A percentile compares a stretch with the other conserved stretches of the same genome.
phyloP scores from a whole-genome alignment of 2,888 invertebrate species.

The Tenthredo amoena region DNA sequence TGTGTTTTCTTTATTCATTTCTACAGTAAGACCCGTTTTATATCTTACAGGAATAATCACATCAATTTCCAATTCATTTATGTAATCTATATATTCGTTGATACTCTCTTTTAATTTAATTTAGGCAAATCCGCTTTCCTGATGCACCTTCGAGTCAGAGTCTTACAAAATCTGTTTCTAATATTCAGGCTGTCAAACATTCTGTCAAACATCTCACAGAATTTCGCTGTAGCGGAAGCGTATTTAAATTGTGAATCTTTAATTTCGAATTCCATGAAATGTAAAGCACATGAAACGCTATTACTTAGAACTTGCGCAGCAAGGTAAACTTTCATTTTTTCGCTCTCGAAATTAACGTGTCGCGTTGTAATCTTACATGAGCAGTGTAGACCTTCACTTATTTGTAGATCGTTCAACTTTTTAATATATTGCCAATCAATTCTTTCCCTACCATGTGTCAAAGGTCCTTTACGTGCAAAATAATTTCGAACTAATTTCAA shows the following conservation, averaged over 20 bases:
- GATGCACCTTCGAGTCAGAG: slow-evolving; percentile 16
- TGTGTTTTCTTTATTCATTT: too few relatives aligned
- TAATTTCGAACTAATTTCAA: slow-evolving; percentile 4
- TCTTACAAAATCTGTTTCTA: slow-evolving; percentile 47
- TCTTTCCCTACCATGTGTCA: slow-evolving; percentile 48
- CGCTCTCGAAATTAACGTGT: slow-evolving; percentile 51
- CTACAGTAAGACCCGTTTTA: not conserved
- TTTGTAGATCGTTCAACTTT: slow-evolving; percentile 49
- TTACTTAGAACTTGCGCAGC: slow-evolving; percentile 51
- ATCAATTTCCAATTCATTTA: not conserved
- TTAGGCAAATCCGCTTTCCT: slow-evolving; percentile 35
- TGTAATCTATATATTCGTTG: slow-evolving; percentile 35
- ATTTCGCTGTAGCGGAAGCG: slow-evolving; percentile 41
- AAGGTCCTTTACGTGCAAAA: slow-evolving; percentile 35
- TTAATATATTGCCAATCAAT: slow-evolving; percentile 54
- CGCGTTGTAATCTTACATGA: slow-evolving; percentile 27
- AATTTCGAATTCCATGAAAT: slow-evolving; percentile 33
- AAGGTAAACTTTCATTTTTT: slow-evolving; percentile 54
- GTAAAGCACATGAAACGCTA: slow-evolving; percentile 47
- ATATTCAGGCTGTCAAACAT: slow-evolving; percentile 53
- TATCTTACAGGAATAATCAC: not conserved
- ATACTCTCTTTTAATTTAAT: slow-evolving; percentile 40
- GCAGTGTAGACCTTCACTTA: slow-evolving; percentile 51
- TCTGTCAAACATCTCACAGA: slow-evolving; percentile 37
- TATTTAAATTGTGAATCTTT: slow-evolving; percentile 42